A percentile compares a stretch with the other conserved stretches of the same genome.
Evolutionary conservation across 2,113 vertebrate species (phyloP).

Genomic region (Ciconia boyciana): DNA sequence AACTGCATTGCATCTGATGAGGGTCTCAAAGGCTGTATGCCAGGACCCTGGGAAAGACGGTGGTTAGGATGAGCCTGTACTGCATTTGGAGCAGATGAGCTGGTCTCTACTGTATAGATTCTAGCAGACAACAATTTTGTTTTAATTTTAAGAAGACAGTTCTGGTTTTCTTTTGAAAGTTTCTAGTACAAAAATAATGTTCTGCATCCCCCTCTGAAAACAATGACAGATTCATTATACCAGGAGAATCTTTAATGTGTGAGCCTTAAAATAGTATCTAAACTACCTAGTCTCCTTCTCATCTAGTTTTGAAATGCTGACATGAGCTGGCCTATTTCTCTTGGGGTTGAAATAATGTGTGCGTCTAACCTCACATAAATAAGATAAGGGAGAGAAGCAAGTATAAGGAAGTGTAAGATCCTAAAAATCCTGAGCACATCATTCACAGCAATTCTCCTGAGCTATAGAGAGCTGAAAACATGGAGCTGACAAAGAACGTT

Average conservation of each 20-base stretch:
- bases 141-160: neutral
- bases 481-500: neutral
- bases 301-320: neutral
- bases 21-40: neutral
- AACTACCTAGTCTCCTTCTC: neutral
- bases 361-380: neutral
- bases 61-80: neutral
- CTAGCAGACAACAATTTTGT: neutral
- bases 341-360: neutral
- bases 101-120: neutral
- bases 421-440: neutral
- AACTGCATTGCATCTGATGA: neutral
- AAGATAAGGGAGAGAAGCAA: neutral
- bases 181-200: neutral
- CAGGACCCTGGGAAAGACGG: accelerated
- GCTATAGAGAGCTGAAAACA: neutral
- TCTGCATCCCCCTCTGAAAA: neutral
- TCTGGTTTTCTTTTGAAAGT: neutral
- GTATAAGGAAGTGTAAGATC: neutral
- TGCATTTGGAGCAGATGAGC: neutral
- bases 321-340: neutral
- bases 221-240: neutral
- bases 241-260: neutral
- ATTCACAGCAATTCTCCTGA: neutral
- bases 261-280: neutral